Evolutionary conservation across 2,113 vertebrate species (phyloP), one percentile per base, ranked within the genome.

Genomic region (Plotosus lineatus): DNA sequence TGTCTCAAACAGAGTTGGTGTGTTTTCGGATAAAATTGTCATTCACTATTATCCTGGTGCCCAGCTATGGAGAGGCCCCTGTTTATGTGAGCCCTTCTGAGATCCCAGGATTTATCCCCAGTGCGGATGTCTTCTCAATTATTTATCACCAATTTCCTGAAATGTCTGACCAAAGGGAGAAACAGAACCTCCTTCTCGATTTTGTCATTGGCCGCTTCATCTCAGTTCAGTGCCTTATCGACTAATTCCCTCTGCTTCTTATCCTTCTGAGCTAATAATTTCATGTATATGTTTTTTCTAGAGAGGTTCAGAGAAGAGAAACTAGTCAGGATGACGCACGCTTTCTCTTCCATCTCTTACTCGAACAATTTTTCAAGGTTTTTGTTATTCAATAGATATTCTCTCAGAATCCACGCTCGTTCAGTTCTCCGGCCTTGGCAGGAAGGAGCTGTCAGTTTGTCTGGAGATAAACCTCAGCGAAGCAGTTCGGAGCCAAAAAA

Each of bases 391-490:
- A 65, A 61, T 66, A 51, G 75, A 80, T 77, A 68, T 87, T 85
- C 78, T 89, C 33, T 48, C 80, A 63, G 84, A 68, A 83, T 83
- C 79, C 66, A 71, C 17, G 56, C 76, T 75, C 51, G 83, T 85
- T 78, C 80, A 65, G 79, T 26, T 26, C 17, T 44, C n/a, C 82
- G 76, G 82, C 78, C 48, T 86, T 82, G 26, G 48, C 68, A 77
- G 86, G 53, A 80, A 82, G 77, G 55, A 36, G 75, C 42, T 84
- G 63, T 88, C 88, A 89, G 85, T 91, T 89, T 90, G 87, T 79
- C 73, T 71, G 76, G 71, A 50, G 80, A 88, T 87, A 82, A 83
- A 88, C 80, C 81, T 86, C 84, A 84, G 82, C 83, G 84, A 82
- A 26, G 74, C 50, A 84, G 86, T 90, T 90, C 88, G 90, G 87